A percentile compares a stretch with the other conserved stretches of the same genome.
phyloP scores from a whole-genome alignment of 1,140 invertebrate genomes.

The Drosophila asahinai region DNA sequence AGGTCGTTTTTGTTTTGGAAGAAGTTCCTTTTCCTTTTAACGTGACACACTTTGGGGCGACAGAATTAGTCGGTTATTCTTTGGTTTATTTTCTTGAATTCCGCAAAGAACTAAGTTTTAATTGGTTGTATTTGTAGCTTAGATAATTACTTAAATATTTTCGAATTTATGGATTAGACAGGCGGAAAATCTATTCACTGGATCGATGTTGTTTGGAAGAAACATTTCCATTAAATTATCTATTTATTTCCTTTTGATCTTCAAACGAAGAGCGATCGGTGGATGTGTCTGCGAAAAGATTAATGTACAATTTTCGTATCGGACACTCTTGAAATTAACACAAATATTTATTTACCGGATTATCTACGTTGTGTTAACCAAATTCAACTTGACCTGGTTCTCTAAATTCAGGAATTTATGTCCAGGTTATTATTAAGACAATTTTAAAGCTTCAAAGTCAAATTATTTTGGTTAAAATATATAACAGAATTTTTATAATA shows the following conservation, averaged over 20 bases:
- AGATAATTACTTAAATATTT: background rate
- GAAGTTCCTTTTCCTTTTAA: slow-evolving; percentile 21
- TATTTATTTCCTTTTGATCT: slow-evolving; percentile 48
- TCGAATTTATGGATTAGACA: background rate
- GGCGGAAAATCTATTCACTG: slow-evolving; percentile 16
- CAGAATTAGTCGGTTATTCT: background rate
- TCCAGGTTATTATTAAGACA: background rate
- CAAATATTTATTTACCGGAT: slow-evolving; percentile 27
- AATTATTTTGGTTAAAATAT: background rate
- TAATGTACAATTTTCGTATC: slow-evolving; percentile 25
- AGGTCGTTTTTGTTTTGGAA: slow-evolving; percentile 71
- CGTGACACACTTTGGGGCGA: slow-evolving; percentile 39
- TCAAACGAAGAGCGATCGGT: slow-evolving; percentile 29
- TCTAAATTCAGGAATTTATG: background rate
- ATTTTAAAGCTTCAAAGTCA: background rate
- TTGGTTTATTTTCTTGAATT: background rate
- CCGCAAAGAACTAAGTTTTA: background rate
- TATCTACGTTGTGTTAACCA: slow-evolving; percentile 7
- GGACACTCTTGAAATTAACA: slow-evolving; percentile 10
- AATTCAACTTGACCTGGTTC: slow-evolving; percentile 16
- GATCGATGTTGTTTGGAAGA: background rate
- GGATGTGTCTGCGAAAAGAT: slow-evolving; percentile 22
- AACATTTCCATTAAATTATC: slow-evolving; percentile 30
- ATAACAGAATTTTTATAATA: no score
- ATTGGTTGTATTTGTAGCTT: background rate